phyloP scores from a whole-genome alignment of 1,140 invertebrate species.

The Leguminivora glycinivorella region DNA sequence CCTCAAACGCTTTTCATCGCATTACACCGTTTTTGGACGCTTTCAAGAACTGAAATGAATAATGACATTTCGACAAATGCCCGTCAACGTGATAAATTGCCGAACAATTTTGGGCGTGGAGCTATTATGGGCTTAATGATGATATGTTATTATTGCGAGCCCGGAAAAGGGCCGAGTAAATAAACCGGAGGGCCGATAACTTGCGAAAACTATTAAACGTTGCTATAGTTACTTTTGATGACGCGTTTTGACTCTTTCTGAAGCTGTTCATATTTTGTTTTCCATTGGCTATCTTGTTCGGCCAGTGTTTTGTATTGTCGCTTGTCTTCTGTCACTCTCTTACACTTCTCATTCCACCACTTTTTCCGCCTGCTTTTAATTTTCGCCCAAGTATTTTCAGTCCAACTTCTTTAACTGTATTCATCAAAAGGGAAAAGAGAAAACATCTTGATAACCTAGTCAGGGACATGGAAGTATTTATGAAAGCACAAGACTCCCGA shows the following conservation, averaged over 20 bases:
- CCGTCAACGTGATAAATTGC: conserved; percentile 50
- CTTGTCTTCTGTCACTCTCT: too few species aligned
- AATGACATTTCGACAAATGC: conserved; percentile 42
- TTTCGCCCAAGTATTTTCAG: too few species aligned
- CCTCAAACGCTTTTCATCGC: conserved; percentile 24
- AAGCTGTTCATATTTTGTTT: too few species aligned
- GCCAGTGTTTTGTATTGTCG: too few species aligned
- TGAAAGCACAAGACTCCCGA: not conserved
- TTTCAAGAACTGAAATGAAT: conserved; percentile 42
- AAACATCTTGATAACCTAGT: not conserved
- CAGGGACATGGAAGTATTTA: too few species aligned
- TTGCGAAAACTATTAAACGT: conserved; percentile 17
- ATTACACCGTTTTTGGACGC: conserved; percentile 35
- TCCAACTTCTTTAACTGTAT: too few species aligned
- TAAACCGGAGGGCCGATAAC: conserved; percentile 14
- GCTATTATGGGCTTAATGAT: conserved; percentile 34
- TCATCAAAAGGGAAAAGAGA: too few species aligned
- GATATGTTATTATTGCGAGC: conserved; percentile 33
- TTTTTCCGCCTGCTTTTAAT: too few species aligned
- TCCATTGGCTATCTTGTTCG: too few species aligned
- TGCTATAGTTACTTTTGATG: too few species aligned
- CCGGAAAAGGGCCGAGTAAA: conserved; percentile 27
- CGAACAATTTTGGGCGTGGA: conserved; percentile 42
- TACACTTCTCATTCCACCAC: too few species aligned
- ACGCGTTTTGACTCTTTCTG: too few species aligned